These are phyloP conservation scores for Pentalonia nigronervosa DNA, from an alignment of 1,140 invertebrate species.

Conservation along the genomic window DNA sequence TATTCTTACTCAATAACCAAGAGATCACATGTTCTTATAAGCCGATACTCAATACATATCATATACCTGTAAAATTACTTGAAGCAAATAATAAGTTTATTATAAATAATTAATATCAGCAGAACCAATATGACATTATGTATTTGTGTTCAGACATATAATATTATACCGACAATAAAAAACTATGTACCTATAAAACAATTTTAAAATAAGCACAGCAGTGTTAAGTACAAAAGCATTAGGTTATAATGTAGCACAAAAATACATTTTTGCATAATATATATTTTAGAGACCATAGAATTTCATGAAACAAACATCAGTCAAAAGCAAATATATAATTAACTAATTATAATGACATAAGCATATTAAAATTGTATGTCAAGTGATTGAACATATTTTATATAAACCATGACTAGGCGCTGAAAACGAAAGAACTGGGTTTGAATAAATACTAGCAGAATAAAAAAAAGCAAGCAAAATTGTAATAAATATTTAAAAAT, in stretches of 20 bases:
- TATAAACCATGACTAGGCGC: conserved; percentile 1
- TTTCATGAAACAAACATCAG: background rate
- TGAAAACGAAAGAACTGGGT: background rate
- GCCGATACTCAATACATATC: background rate
- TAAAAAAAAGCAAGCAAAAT: background rate
- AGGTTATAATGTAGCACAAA: background rate
- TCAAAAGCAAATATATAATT: conserved; percentile 27
- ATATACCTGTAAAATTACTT: conserved; percentile 33
- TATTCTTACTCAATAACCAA: conserved; percentile 44
- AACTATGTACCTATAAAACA: background rate
- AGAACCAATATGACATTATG: background rate
- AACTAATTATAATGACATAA: conserved; percentile 1
- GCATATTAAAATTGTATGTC: background rate
- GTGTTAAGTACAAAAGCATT: conserved; percentile 13
- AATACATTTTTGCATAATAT: background rate
- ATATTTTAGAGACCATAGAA: background rate
- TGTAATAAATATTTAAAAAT: background rate
- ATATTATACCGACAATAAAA: background rate
- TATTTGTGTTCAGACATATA: background rate
- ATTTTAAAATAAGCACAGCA: background rate
- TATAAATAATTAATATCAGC: background rate
- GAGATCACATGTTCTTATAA: background rate
- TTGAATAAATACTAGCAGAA: background rate
- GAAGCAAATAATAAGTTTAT: background rate
- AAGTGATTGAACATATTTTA: conserved; percentile 6